Base-by-base conservation (phyloP, 2,113 vertebrate genomes). In the Rhabdornis inornatus region DNA sequence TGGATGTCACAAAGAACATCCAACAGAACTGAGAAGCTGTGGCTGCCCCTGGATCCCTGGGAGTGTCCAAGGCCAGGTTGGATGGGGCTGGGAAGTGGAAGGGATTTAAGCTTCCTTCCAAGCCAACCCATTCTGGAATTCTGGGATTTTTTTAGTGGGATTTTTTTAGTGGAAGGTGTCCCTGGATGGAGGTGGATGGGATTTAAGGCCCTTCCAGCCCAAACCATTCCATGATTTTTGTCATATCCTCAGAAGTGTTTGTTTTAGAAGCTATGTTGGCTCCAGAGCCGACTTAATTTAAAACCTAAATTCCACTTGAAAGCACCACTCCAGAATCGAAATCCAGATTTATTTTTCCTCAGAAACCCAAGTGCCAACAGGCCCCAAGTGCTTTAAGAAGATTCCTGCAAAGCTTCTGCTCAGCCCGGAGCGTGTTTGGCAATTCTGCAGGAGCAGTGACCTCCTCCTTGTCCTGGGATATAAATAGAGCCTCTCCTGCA, bases 401-500 rank as follows among this genome's bases (percentile, higher is more conserved):
- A 24, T 21, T 77, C 22, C 47, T 35, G 53, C 40, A 65, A 35
- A 86, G 16, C 37, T 86, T 18, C 71, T 55, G 69, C 77, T 68
- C 30, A 50, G 13, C n/a, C 25, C 19, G 0, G 39, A 2, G 5
- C 8, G 25, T 30, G 44, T 24, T 23, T 55, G 84, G 24, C 35
- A 59, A 31, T n/a, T 56, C 90, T 31, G 28, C 61, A 33, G 30
- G 15, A 87, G 64, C 64, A 33, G 13, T 2, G 70, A 85, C 70
- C 78, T 91, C 47, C 65, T 68, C 40, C 81, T 72, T 60, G 82
- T n/a, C 78, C 3, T 0, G 28, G 37, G 61, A 13, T 76, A 87
- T 31, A 90, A 96, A 89, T 28, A 95, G 82, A 87, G 24, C 57
- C 28, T 64, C 42, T 82, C 45, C 85, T 52, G 70, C 82, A 27